Base-by-base conservation (phyloP, 2,888 invertebrate genomes). In the Palloptera scutellata region DNA sequence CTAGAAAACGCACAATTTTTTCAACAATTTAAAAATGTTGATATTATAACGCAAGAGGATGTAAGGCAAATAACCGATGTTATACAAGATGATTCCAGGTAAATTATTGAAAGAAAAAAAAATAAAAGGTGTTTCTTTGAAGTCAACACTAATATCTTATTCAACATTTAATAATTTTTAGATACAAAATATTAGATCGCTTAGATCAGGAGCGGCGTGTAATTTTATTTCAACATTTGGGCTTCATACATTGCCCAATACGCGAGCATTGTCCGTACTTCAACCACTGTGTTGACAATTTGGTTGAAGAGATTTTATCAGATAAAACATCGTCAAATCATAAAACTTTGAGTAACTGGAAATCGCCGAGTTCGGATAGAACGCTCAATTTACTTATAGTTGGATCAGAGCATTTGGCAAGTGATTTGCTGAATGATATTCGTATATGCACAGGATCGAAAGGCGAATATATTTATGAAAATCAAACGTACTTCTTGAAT, bases 191-290 rank as follows among this genome's bases (percentile, higher is more conserved):
- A 84, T 87, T 98, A 81, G 95, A 96, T 85, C 90, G 96, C 66
- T 88, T 98, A 84, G 96, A 97, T 86, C 96, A 97, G 85, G 97
- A 98, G 81, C 88, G 98, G 72, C 95, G 96, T 84, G 87, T 97
- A 75, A 94, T 98, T 91, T 87, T 98, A 70, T 94, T 97, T 79
- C 96, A 97, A 84, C 97, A 97, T 85, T 87, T 97, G 54, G 96
- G 97, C 68, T 98, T 98, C 86, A 93, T 97, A 66, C 96, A 97
- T 86, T 95, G 95, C 83, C 97, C 97, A 13, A 94, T 96, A 84
- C 87, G 94, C 64, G 97, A 97, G 84, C 95, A 97, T 83, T 98
- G 98, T 82, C 96, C 96, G 13, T 94, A 96, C 57, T 93, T 90
- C 79, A 90, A 92, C 60, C 93, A 91, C 81, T 93, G 93, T 79